Conservation (phyloP, 2,113 vertebrate species). For the Nothobranchius furzeri region DNA sequence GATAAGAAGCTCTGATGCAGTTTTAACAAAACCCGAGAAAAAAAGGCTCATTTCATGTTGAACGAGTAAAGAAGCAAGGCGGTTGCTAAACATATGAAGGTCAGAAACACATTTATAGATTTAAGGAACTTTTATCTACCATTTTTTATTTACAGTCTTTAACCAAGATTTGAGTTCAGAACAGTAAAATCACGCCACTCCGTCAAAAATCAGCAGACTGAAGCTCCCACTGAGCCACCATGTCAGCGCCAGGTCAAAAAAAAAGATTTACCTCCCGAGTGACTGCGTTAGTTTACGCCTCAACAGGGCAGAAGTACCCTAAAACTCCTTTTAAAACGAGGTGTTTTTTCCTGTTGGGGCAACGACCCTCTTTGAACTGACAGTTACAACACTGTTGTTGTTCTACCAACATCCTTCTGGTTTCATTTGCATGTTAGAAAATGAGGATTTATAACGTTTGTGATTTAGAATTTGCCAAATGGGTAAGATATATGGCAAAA, state of each 20-base stretch:
- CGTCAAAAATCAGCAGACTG: slow-evolving; percentile 1
- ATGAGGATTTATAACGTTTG: too few relatives aligned
- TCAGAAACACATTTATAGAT: background rate
- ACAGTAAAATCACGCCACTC: background rate
- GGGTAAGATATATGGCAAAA: too few relatives aligned
- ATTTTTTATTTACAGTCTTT: too few relatives aligned
- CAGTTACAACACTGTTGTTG: slow-evolving; percentile 44
- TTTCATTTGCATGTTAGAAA: too few relatives aligned
- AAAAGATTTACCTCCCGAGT: slow-evolving; percentile 16
- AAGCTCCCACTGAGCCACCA: background rate
- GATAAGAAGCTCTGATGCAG: slow-evolving; percentile 13
- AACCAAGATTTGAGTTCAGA: background rate
- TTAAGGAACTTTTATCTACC: too few relatives aligned
- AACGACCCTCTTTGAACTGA: background rate
- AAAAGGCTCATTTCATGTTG: slow-evolving; percentile 5
- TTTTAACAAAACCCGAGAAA: background rate
- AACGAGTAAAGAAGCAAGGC: background rate
- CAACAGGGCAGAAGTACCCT: slow-evolving; percentile 39
- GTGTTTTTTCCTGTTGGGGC: slow-evolving; percentile 26
- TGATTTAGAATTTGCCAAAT: too few relatives aligned
- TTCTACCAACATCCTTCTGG: slow-evolving; percentile 27
- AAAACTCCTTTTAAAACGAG: slow-evolving; percentile 17
- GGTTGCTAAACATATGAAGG: slow-evolving; percentile 9
- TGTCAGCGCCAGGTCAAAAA: slow-evolving; percentile 12
- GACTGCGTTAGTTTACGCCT: slow-evolving; percentile 10